Conservation (phyloP, 2,888 invertebrate genomes). For the Amaurobius ferox region DNA sequence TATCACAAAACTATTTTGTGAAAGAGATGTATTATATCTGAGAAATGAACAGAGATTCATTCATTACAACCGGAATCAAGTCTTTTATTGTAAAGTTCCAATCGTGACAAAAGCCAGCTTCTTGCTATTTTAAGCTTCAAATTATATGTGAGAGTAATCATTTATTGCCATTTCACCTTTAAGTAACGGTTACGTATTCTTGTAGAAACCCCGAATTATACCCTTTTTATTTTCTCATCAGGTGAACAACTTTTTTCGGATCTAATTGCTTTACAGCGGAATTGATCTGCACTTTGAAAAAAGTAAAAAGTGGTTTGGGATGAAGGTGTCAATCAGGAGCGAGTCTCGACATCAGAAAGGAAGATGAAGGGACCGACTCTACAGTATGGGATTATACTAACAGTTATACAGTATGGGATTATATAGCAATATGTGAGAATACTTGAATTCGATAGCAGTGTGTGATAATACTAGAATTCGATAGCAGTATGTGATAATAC, state of each 20-base stretch:
- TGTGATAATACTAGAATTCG: no score
- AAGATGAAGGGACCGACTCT: background rate
- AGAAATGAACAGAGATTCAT: no score
- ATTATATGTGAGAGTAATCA: background rate
- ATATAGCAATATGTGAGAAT: background rate
- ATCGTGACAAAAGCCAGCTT: background rate
- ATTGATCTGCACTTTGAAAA: slow-evolving; percentile 49
- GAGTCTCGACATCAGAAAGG: background rate
- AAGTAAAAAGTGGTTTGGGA: slow-evolving; percentile 3
- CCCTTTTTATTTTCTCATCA: slow-evolving; percentile 59
- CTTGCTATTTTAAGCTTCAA: background rate
- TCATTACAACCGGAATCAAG: background rate
- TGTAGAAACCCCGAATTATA: slow-evolving; percentile 36
- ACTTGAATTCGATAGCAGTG: no score
- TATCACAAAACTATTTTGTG: no score
- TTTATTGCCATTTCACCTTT: background rate
- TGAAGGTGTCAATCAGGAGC: background rate
- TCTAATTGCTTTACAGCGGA: slow-evolving; percentile 42
- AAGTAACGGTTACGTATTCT: background rate
- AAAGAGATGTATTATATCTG: no score
- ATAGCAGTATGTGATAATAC: no score
- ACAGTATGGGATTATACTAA: no score
- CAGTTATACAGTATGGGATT: background rate
- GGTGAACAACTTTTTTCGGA: slow-evolving; percentile 6
- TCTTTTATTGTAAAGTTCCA: background rate